Conservation (phyloP, 1,140 invertebrate species). For the Fragariocoptes setiger region DNA sequence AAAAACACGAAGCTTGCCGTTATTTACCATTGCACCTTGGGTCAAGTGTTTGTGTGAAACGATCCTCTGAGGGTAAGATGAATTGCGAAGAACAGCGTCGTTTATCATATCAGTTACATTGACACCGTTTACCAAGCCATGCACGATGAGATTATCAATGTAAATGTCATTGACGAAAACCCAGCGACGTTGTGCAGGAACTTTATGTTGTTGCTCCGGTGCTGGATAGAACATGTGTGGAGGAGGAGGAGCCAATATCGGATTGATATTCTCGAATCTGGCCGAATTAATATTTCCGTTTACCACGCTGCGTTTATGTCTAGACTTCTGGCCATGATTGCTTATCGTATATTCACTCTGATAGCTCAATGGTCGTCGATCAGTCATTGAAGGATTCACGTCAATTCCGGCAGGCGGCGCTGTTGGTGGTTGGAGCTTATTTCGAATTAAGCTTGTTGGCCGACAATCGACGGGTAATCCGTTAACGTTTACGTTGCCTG, state of each 20-base stretch:
- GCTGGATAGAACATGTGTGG: background rate
- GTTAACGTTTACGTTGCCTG: too few species aligned
- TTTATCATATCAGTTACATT: background rate
- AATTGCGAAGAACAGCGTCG: background rate
- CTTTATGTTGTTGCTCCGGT: background rate
- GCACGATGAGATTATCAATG: conserved; percentile 1
- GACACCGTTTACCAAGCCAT: background rate
- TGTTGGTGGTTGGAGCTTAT: background rate
- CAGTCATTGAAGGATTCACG: background rate
- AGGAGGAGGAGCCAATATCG: background rate
- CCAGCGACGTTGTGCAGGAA: background rate
- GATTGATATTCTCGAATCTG: background rate
- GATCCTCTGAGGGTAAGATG: conserved; percentile 1
- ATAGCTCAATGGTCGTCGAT: too few species aligned
- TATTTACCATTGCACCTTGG: background rate
- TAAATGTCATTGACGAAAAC: background rate
- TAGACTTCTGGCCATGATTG: background rate
- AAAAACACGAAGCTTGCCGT: background rate
- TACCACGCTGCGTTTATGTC: background rate
- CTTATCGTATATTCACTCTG: background rate
- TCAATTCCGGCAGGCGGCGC: background rate
- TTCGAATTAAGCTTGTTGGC: background rate
- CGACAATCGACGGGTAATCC: background rate
- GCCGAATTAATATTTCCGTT: background rate
- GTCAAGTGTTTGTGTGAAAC: background rate